phyloP scores from a whole-genome alignment of 2,113 vertebrate genomes.

The Agapornis roseicollis region DNA sequence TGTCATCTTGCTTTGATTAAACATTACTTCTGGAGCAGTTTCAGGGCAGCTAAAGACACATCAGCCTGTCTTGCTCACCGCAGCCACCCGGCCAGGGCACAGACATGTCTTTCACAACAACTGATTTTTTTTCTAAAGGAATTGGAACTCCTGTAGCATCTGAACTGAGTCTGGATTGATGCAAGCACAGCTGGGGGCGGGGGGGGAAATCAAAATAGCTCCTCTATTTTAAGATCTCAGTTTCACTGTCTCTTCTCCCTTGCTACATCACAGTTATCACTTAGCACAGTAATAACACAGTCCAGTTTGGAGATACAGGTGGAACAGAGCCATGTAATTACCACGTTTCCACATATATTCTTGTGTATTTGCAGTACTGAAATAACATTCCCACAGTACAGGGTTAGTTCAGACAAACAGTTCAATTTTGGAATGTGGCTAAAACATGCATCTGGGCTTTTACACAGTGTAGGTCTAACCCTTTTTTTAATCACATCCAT shows the following conservation, averaged over 20 bases:
- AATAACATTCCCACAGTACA: not conserved
- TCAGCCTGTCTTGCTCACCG: not conserved
- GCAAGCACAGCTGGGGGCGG: not conserved
- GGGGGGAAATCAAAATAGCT: not conserved
- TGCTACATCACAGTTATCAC: slow-evolving; percentile 16
- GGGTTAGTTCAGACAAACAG: not conserved
- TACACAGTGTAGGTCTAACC: not conserved
- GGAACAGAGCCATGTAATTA: slow-evolving; percentile 33
- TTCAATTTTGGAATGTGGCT: not conserved
- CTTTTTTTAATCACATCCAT: not conserved
- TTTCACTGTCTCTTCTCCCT: slow-evolving; percentile 5
- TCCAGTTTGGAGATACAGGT: slow-evolving; percentile 1
- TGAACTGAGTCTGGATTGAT: slow-evolving; percentile 43
- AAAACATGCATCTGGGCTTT: not conserved
- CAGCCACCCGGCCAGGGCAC: not conserved
- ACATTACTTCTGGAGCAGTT: slow-evolving; percentile 29
- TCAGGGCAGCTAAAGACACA: slow-evolving; percentile 3
- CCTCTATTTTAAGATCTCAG: slow-evolving; percentile 15
- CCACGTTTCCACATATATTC: slow-evolving; percentile 30
- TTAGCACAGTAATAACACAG: slow-evolving; percentile 2
- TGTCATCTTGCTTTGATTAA: slow-evolving; percentile 59
- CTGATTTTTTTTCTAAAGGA: not conserved
- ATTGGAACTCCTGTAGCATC: not conserved
- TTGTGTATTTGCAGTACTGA: not conserved
- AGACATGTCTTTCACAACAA: slow-evolving; percentile 12